Conservation (phyloP, 1,140 invertebrate species). For the Drosophila eugracilis region DNA sequence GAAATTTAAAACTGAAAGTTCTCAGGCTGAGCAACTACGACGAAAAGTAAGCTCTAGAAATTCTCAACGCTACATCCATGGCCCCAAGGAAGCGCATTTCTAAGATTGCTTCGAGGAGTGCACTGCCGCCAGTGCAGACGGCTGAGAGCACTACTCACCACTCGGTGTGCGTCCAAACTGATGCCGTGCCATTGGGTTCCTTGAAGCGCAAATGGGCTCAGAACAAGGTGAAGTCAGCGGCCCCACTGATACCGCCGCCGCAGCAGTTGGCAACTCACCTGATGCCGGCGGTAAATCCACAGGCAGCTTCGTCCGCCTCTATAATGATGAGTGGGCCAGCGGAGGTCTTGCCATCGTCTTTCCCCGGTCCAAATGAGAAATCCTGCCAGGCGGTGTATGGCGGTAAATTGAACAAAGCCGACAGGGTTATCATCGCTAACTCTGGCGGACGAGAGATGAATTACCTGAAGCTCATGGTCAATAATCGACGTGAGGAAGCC, state of each 20-base stretch:
- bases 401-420: no score
- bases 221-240: background rate
- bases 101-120: background rate
- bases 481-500: background rate
- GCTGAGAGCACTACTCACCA: background rate
- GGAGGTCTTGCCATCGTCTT: background rate
- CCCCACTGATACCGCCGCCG: no score
- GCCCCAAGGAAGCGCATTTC: constrained; percentile 25
- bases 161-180: constrained; percentile 19
- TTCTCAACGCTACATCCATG: background rate
- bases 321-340: background rate
- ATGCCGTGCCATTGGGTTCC: background rate
- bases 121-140: no score
- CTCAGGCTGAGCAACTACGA: no score
- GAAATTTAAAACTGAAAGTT: background rate
- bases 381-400: background rate
- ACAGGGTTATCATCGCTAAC: background rate
- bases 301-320: background rate
- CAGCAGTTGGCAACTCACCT: background rate
- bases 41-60: background rate
- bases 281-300: background rate
- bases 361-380: constrained; percentile 8
- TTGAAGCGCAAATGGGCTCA: constrained; percentile 2
- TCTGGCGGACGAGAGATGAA: background rate
- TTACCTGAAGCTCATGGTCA: background rate